Conservation (phyloP, 2,797 vertebrate genomes). For the Chromobotia macracanthus region DNA sequence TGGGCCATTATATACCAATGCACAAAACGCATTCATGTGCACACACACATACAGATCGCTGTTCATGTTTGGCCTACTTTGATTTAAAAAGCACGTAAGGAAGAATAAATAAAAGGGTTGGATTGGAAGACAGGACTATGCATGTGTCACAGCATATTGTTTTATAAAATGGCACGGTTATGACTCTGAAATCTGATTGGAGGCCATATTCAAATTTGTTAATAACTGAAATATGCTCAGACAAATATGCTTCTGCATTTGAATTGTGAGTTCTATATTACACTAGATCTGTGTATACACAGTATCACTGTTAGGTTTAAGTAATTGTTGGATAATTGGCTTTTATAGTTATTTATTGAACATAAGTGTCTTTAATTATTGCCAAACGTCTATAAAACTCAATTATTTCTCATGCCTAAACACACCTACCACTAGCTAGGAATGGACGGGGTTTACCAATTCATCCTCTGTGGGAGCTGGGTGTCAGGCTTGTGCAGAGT, state of each 20-base stretch:
- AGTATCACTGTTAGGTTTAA: background rate
- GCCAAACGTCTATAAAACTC: background rate
- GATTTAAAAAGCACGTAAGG: background rate
- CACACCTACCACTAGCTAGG: background rate
- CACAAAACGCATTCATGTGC: constrained; percentile 19
- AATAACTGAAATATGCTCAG: background rate
- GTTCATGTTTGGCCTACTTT: background rate
- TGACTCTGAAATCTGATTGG: background rate
- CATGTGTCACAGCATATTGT: background rate
- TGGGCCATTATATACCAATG: background rate
- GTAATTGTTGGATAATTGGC: no score
- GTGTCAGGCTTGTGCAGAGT: background rate
- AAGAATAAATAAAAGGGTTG: background rate
- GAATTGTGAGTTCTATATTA: no score
- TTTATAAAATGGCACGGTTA: background rate
- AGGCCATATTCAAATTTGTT: background rate
- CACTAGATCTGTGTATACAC: background rate
- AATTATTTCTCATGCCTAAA: background rate
- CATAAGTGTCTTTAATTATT: no score
- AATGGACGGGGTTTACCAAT: background rate
- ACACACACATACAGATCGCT: constrained; percentile 26
- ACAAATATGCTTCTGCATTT: background rate
- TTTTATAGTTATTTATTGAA: no score
- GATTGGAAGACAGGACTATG: background rate
- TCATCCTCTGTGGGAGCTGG: background rate